A percentile compares a stretch with the other conserved stretches of the same genome.
These are phyloP conservation scores for Himalopsyche kuldschensis DNA, from an alignment of 2,888 invertebrate species.

Conservation along the genomic window DNA sequence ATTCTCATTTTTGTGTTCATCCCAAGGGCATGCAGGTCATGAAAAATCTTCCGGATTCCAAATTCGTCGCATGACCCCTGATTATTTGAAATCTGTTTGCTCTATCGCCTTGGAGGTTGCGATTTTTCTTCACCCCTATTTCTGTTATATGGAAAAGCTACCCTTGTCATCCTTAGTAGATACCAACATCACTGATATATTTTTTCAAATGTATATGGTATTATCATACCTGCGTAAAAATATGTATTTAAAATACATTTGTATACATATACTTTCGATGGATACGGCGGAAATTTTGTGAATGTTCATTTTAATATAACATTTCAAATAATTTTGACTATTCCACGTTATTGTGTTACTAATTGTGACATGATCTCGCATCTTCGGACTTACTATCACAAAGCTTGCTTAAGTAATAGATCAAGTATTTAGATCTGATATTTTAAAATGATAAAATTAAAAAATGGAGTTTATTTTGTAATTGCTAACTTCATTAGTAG, in stretches of 20 bases:
- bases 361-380: too few species aligned
- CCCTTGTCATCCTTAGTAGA: conserved; percentile 10
- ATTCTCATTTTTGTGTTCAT: neutral
- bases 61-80: conserved; percentile 7
- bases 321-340: too few species aligned
- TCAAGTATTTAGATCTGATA: too few species aligned
- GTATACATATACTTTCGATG: neutral
- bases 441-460: too few species aligned
- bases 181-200: neutral
- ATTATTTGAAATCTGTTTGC: conserved; percentile 26
- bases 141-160: neutral
- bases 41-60: neutral
- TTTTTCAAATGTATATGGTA: neutral
- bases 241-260: neutral
- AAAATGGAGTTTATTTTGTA: too few species aligned
- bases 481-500: too few species aligned
- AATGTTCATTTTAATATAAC: too few species aligned
- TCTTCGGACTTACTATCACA: too few species aligned
- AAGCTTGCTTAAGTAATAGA: too few species aligned
- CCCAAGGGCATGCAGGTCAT: neutral
- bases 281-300: too few species aligned
- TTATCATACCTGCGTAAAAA: neutral
- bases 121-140: neutral
- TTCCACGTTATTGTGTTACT: too few species aligned
- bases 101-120: conserved; percentile 15